These are phyloP conservation scores for Arothron firmamentum DNA, from an alignment of 2,113 vertebrate genomes.

Conservation along the genomic window DNA sequence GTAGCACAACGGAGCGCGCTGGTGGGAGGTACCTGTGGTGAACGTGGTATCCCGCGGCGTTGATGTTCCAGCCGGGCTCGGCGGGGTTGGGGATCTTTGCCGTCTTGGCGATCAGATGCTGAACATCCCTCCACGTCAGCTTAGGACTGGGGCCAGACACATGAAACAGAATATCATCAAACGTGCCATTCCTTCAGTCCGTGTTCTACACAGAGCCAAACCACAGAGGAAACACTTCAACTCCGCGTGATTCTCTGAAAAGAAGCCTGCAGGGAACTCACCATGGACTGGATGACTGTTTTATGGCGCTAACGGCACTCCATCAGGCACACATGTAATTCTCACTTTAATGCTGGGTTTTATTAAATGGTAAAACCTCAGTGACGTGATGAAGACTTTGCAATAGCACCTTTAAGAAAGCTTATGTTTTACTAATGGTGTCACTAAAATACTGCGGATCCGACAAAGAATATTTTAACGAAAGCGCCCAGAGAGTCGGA, in stretches of 20 bases:
- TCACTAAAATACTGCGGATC: conserved; percentile 59
- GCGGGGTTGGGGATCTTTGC: conserved; percentile 75
- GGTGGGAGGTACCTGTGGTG: conserved; percentile 75
- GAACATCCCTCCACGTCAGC: conserved; percentile 77
- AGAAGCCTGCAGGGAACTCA: conserved; percentile 43
- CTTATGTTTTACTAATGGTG: conserved; percentile 60
- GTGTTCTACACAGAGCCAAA: conserved; percentile 43
- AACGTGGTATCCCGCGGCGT: conserved; percentile 74
- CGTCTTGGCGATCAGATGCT: conserved; percentile 76
- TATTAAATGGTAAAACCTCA: conserved; percentile 20
- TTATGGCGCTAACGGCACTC: conserved; percentile 24
- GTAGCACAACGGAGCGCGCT: conserved; percentile 3
- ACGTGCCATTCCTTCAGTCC: conserved; percentile 32
- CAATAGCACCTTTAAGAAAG: conserved; percentile 60
- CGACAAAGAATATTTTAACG: conserved; percentile 70
- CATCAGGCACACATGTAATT: conserved; percentile 25
- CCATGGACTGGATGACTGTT: conserved; percentile 19
- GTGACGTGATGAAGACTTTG: background rate
- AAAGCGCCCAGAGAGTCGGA: conserved; percentile 63
- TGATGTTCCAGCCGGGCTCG: conserved; percentile 74
- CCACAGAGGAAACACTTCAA: conserved; percentile 56
- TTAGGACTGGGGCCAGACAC: conserved; percentile 70
- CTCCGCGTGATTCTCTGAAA: conserved; percentile 41
- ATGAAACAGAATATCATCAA: conserved; percentile 65
- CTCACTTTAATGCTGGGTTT: conserved; percentile 42